Conservation (phyloP, 92 coral and sea anemone genomes). For the Chrysogorgia sp. region DNA sequence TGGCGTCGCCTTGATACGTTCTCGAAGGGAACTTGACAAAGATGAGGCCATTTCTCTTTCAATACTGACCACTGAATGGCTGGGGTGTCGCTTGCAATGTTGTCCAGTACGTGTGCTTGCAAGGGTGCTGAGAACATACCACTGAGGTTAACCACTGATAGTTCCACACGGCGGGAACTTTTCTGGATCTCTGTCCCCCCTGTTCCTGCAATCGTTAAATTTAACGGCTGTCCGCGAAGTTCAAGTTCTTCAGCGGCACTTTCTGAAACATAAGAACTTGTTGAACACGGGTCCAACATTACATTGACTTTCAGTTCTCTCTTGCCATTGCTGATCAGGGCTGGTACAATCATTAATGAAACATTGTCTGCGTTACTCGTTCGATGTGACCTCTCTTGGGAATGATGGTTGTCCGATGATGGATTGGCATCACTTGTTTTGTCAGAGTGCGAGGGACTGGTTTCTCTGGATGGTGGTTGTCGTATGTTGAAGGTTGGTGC, state of each 20-base stretch:
- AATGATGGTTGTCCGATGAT: too few species aligned
- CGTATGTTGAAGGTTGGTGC: too few species aligned
- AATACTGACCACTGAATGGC: slow-evolving; percentile 62
- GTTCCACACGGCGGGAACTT: slow-evolving; percentile 24
- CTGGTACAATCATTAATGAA: slow-evolving; percentile 6
- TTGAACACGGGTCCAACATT: too few species aligned
- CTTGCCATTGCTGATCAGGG: too few species aligned
- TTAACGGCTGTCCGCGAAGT: slow-evolving; percentile 38
- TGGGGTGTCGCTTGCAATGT: slow-evolving; percentile 59
- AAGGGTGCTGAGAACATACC: slow-evolving; percentile 32
- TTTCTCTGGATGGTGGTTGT: too few species aligned
- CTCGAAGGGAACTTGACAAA: slow-evolving; percentile 44
- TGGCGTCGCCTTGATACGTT: slow-evolving; percentile 47
- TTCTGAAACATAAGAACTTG: slow-evolving; percentile 25
- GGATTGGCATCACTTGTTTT: not conserved
- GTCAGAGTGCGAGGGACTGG: not conserved
- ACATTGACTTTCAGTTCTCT: too few species aligned
- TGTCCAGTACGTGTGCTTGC: slow-evolving; percentile 46
- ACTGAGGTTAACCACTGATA: slow-evolving; percentile 22
- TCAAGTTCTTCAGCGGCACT: slow-evolving; percentile 31
- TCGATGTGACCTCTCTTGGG: not conserved
- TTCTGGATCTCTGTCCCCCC: too few species aligned
- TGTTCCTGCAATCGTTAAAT: slow-evolving; percentile 31
- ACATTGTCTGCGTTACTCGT: slow-evolving; percentile 26
- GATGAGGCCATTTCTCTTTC: slow-evolving; percentile 56